Conservation (phyloP, 1,140 invertebrate species). For the Drosophila rhopaloa region DNA sequence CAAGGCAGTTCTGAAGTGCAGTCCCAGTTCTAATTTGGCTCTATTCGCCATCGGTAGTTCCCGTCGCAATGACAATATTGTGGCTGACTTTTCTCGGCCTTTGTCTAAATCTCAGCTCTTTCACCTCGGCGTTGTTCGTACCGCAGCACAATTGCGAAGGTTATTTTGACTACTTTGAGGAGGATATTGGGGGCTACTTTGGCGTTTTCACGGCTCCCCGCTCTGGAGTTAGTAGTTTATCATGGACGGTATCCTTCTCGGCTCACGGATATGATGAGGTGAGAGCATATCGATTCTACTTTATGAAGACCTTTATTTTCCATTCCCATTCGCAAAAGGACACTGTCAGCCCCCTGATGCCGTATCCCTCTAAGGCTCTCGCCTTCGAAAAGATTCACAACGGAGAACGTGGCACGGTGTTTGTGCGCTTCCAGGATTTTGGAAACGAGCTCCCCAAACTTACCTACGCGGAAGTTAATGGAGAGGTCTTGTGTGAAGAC, state of each 20-base stretch:
- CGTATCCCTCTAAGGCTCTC: conserved; percentile 40
- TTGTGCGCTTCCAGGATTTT: conserved; percentile 39
- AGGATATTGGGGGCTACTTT: conserved; percentile 18
- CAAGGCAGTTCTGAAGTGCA: background rate
- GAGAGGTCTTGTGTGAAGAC: conserved; percentile 33
- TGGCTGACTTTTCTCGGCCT: conserved; percentile 30
- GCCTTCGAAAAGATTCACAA: conserved; percentile 40
- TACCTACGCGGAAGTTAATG: conserved; percentile 38
- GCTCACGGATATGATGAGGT: conserved; percentile 32
- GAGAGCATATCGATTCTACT: background rate
- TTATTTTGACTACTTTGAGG: conserved; percentile 31
- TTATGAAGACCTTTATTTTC: too few species aligned
- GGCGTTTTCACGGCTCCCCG: conserved; percentile 43
- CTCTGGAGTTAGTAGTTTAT: conserved; percentile 36
- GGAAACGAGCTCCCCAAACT: conserved; percentile 55
- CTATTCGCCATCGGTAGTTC: conserved; percentile 43
- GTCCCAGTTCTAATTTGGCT: conserved; percentile 42
- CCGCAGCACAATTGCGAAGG: conserved; percentile 46
- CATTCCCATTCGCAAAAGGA: conserved; percentile 16
- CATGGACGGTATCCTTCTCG: conserved; percentile 45
- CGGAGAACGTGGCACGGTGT: conserved; percentile 40
- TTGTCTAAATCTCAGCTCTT: conserved; percentile 22
- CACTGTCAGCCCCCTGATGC: conserved; percentile 35
- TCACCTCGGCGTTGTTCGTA: conserved; percentile 10
- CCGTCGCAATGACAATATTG: conserved; percentile 38